These are phyloP conservation scores for Apteryx mantelli DNA, from an alignment of 2,113 vertebrate genomes.

Conservation along the genomic window DNA sequence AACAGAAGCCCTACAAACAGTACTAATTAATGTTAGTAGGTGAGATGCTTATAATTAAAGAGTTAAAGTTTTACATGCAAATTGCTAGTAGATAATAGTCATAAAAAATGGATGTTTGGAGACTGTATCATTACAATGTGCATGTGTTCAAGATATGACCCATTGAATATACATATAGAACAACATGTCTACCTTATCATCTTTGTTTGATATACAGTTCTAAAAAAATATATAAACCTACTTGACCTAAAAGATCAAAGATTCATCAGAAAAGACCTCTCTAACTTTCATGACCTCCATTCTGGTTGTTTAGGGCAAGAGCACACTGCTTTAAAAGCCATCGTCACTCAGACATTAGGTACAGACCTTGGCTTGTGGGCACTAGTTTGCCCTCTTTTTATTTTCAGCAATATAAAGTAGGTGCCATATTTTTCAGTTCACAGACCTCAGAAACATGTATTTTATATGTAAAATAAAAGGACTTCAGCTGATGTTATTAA, in stretches of 20 bases:
- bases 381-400: neutral
- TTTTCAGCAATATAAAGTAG: neutral
- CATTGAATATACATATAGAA: fast-evolving
- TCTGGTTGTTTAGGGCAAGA: neutral
- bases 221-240: neutral
- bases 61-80: neutral
- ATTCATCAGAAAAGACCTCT: neutral
- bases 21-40: neutral
- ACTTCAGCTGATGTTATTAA: neutral
- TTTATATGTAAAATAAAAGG: neutral
- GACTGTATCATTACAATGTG: neutral
- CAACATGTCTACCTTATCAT: neutral
- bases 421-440: neutral
- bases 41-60: neutral
- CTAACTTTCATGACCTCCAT: neutral
- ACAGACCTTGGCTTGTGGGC: fast-evolving
- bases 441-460: fast-evolving
- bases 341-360: neutral
- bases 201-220: neutral
- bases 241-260: neutral
- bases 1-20: neutral
- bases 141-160: neutral
- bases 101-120: neutral
- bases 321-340: neutral
- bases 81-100: neutral